A percentile compares a stretch with the other conserved stretches of the same genome.
Conservation (phyloP, 2,797 vertebrate genomes). For the Hapalemur alaotrensis region DNA sequence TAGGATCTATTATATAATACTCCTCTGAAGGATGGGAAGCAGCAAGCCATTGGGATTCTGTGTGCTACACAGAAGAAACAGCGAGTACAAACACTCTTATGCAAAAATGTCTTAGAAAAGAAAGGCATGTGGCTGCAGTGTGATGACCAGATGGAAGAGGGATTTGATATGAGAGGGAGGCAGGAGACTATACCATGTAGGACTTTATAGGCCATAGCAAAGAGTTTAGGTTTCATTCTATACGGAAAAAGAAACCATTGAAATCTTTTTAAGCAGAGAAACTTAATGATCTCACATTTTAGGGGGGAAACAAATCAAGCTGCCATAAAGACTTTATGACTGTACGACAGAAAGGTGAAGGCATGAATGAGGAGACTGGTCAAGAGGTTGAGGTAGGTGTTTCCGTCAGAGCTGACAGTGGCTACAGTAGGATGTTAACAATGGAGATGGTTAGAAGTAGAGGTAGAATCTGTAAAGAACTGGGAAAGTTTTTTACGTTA, state of each 20-base stretch:
- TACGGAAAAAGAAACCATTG: background rate
- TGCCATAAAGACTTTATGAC: background rate
- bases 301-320: background rate
- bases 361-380: background rate
- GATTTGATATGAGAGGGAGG: background rate
- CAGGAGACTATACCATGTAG: background rate
- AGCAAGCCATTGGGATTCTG: background rate
- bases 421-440: background rate
- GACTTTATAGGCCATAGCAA: background rate
- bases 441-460: background rate
- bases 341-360: background rate
- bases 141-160: background rate
- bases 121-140: background rate
- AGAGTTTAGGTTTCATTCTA: background rate
- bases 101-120: background rate
- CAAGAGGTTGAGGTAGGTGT: background rate
- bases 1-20: background rate
- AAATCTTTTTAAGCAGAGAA: slow-evolving; percentile 11
- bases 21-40: background rate
- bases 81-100: background rate
- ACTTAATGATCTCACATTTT: background rate
- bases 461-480: background rate
- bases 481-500: background rate
- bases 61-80: background rate
- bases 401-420: background rate